Percentiles rank a stretch among this genome's conserved stretches.
phyloP scores from a whole-genome alignment of 2,113 vertebrate genomes.

The Osmerus eperlanus region DNA sequence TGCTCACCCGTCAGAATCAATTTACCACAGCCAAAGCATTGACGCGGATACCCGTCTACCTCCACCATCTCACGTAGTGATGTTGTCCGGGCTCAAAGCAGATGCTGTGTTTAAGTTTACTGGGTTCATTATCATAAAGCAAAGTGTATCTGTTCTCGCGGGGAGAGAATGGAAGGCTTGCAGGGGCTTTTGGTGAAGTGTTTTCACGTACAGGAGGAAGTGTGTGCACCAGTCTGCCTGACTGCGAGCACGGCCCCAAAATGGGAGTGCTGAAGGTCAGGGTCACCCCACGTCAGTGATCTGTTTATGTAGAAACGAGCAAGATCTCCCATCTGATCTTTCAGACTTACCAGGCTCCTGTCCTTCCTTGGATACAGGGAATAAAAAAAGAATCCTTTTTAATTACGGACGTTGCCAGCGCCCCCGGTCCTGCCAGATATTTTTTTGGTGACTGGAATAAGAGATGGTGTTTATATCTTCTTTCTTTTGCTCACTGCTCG shows the following conservation, averaged over 20 bases:
- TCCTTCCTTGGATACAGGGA: slow-evolving; percentile 39
- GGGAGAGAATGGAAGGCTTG: slow-evolving; percentile 30
- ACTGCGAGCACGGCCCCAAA: slow-evolving; percentile 28
- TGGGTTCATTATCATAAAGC: slow-evolving; percentile 48
- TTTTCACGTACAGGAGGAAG: background rate
- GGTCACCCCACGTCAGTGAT: slow-evolving; percentile 34
- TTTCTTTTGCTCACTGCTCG: slow-evolving; percentile 12
- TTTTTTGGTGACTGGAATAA: slow-evolving; percentile 54
- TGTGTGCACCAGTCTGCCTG: background rate
- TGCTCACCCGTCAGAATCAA: too few species aligned
- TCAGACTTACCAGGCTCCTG: slow-evolving; percentile 34
- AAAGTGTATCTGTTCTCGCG: slow-evolving; percentile 49
- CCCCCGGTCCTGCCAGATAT: slow-evolving; percentile 46
- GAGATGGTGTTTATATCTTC: slow-evolving; percentile 52
- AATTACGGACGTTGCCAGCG: slow-evolving; percentile 44
- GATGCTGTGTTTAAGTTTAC: slow-evolving; percentile 48
- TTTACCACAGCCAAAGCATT: background rate
- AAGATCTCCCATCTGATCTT: slow-evolving; percentile 47
- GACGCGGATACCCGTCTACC: background rate
- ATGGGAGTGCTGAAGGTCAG: slow-evolving; percentile 36
- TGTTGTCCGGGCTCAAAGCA: too few species aligned
- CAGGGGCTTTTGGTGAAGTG: slow-evolving; percentile 40
- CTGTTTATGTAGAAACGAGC: slow-evolving; percentile 56
- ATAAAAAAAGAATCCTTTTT: slow-evolving; percentile 18
- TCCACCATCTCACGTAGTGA: too few species aligned